These are phyloP conservation scores for Halcyon badia DNA, from an alignment of 2,797 vertebrate species.

Conservation along the genomic window DNA sequence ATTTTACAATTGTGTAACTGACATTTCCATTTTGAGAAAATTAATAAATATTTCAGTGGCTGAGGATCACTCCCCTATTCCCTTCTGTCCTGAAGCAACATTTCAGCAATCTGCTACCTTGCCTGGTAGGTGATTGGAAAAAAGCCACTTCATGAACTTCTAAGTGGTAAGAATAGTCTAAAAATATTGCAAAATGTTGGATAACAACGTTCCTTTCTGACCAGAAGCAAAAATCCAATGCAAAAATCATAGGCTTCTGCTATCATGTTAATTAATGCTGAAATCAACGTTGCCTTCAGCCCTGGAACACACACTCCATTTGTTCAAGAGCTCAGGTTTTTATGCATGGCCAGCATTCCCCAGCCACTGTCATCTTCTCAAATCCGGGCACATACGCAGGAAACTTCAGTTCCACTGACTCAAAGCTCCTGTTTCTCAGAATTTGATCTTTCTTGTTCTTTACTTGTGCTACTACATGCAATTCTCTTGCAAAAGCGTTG, in stretches of 20 bases:
- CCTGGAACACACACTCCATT: not conserved
- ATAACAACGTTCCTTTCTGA: not conserved
- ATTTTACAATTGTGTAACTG: not conserved
- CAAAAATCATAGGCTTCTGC: not conserved
- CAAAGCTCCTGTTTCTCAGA: not conserved
- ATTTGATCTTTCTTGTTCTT: not conserved
- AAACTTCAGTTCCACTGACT: not conserved
- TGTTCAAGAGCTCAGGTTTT: not conserved
- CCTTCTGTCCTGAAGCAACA: not conserved
- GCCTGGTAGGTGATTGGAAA: not conserved
- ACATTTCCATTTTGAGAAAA: not conserved
- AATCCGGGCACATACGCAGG: not conserved
- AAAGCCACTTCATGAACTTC: not conserved
- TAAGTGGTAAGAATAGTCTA: not conserved
- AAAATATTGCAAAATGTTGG: not conserved
- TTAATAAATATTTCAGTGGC: conserved; percentile 13
- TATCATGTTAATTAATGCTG: not conserved
- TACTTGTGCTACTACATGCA: not conserved
- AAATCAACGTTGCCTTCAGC: not conserved
- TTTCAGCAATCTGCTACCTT: not conserved
- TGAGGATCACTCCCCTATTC: not conserved
- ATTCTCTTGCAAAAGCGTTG: not conserved
- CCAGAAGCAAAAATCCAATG: conserved; percentile 19
- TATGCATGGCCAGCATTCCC: not conserved
- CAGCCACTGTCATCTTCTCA: not conserved